Percentiles rank a stretch among this genome's conserved stretches.
Evolutionary conservation across 2,113 vertebrate species (phyloP).

Genomic region (Herpetotheres cachinnans): DNA sequence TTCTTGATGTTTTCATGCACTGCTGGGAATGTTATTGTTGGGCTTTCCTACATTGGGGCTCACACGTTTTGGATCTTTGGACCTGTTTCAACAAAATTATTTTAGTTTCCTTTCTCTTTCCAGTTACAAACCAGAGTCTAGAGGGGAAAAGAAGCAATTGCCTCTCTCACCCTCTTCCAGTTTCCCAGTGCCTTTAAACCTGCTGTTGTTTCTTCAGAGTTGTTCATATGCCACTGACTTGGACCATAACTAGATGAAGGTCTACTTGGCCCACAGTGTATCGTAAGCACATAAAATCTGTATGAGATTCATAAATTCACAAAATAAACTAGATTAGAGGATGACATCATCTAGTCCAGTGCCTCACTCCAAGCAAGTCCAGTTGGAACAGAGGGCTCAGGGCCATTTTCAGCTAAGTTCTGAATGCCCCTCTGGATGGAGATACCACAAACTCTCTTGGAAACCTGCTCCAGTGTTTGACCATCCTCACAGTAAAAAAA

Average conservation of each 20-base stretch:
- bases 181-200: background rate
- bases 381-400: background rate
- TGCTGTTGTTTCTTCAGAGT: background rate
- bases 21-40: background rate
- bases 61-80: background rate
- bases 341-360: background rate
- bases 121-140: background rate
- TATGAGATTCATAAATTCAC: background rate
- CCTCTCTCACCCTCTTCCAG: background rate
- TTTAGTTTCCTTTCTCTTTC: background rate
- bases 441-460: background rate
- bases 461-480: background rate
- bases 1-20: background rate
- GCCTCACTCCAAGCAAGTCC: background rate
- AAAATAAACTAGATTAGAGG: background rate
- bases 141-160: background rate
- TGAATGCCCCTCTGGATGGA: background rate
- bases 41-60: background rate
- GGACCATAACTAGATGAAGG: background rate
- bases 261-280: background rate
- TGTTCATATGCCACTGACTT: background rate
- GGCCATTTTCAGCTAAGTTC: background rate
- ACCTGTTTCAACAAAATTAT: background rate
- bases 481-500: background rate
- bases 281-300: background rate